A percentile compares a stretch with the other conserved stretches of the same genome.
Evolutionary conservation across 2,888 invertebrate species (phyloP).

Genomic region (Euzetes globulus): DNA sequence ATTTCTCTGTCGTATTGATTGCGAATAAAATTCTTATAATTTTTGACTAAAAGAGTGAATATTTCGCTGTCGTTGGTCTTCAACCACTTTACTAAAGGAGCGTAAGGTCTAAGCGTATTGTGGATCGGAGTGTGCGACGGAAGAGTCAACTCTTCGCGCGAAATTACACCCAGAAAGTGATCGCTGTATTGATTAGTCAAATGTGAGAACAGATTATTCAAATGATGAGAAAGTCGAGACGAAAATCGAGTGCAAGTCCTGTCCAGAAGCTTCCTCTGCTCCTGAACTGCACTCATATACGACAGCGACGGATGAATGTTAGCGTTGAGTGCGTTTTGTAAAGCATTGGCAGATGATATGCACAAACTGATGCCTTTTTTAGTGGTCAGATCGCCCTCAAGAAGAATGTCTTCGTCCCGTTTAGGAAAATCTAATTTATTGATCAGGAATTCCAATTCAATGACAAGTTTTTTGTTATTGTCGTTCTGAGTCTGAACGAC

Average conservation of each 20-base stretch:
- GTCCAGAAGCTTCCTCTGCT: constrained; percentile 68
- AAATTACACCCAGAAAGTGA: constrained; percentile 36
- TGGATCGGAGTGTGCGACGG: constrained; percentile 73
- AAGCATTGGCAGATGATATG: constrained; percentile 62
- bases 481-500: constrained; percentile 75
- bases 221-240: constrained; percentile 72
- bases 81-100: constrained; percentile 84
- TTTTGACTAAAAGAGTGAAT: constrained; percentile 37
- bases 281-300: constrained; percentile 64
- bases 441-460: constrained; percentile 68
- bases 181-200: constrained; percentile 54
- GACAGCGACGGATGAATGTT: constrained; percentile 46
- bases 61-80: constrained; percentile 63
- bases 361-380: constrained; percentile 49
- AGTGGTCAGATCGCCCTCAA: constrained; percentile 64
- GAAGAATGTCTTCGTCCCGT: constrained; percentile 59
- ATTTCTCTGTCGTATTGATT: constrained; percentile 83
- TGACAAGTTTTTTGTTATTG: constrained; percentile 70
- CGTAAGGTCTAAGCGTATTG: constrained; percentile 74
- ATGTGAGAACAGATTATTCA: constrained; percentile 91
- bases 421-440: constrained; percentile 62
- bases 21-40: constrained; percentile 52
- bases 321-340: constrained; percentile 64
- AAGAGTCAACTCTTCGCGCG: constrained; percentile 54
- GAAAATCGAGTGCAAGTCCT: constrained; percentile 71